Conservation (phyloP, 2,888 invertebrate species). For the Dynastes maya region DNA sequence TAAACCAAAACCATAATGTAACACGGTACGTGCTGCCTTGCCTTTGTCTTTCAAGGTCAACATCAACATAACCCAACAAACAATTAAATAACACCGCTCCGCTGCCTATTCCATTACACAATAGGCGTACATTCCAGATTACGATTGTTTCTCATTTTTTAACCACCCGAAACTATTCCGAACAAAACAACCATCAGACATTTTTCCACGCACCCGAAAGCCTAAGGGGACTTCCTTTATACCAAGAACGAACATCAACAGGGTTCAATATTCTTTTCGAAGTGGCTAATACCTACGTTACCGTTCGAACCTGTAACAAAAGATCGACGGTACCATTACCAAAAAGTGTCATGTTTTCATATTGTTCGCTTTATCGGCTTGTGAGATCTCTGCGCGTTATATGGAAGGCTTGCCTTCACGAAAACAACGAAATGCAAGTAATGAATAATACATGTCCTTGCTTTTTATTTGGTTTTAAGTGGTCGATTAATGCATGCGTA, state of each 20-base stretch:
- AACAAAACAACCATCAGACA: not conserved
- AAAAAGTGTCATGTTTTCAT: slow-evolving; percentile 21
- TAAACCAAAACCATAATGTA: slow-evolving; percentile 22
- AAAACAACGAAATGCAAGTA: slow-evolving; percentile 13
- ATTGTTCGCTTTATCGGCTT: slow-evolving; percentile 12
- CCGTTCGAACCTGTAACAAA: slow-evolving; percentile 6
- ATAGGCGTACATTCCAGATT: not conserved
- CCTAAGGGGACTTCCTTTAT: not conserved
- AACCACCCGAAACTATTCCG: slow-evolving; percentile 9
- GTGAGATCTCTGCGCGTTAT: slow-evolving; percentile 6
- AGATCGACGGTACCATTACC: slow-evolving; percentile 1
- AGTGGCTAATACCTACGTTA: not conserved
- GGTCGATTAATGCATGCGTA: not conserved
- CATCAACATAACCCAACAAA: slow-evolving; percentile 3
- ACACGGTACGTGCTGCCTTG: slow-evolving; percentile 8
- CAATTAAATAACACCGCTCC: slow-evolving; percentile 1
- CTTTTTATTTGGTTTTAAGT: slow-evolving; percentile 7
- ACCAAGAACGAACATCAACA: slow-evolving; percentile 13
- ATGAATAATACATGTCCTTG: slow-evolving; percentile 26
- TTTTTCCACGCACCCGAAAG: slow-evolving; percentile 1
- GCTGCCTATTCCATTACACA: slow-evolving; percentile 16
- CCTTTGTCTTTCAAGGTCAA: slow-evolving; percentile 25
- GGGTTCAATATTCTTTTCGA: slow-evolving; percentile 29
- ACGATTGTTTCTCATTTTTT: not conserved
- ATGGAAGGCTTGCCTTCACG: slow-evolving; percentile 8